phyloP scores from a whole-genome alignment of 2,888 invertebrate genomes.

The Ectobius pallidus region DNA sequence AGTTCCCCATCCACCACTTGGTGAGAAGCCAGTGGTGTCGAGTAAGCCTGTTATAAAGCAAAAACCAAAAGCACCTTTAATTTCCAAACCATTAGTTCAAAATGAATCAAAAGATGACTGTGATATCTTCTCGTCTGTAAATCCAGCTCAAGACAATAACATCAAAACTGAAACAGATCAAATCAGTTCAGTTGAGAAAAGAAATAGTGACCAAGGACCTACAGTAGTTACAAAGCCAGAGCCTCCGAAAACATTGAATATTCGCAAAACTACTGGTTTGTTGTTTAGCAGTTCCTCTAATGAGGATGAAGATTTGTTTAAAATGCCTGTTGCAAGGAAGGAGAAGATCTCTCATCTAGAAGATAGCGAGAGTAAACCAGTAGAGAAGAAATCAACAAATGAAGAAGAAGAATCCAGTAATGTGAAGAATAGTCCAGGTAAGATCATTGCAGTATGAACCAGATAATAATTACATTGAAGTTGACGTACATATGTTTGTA shows the following conservation, averaged over 20 bases:
- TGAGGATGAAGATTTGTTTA: slow-evolving; percentile 26
- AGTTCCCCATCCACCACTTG: not conserved
- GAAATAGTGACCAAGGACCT: too few relatives aligned
- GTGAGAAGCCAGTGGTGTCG: slow-evolving; percentile 15
- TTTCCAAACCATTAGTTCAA: not conserved
- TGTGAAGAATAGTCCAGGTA: slow-evolving; percentile 3
- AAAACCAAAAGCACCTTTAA: slow-evolving; percentile 15
- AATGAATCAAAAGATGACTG: not conserved
- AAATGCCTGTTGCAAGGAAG: slow-evolving; percentile 39
- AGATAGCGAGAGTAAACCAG: too few relatives aligned
- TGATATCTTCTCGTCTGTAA: not conserved
- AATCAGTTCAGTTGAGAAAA: too few relatives aligned
- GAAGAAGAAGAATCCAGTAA: slow-evolving; percentile 1
- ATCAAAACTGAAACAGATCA: not conserved
- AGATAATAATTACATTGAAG: too few relatives aligned
- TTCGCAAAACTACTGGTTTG: slow-evolving; percentile 36
- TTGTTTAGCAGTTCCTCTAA: slow-evolving; percentile 12
- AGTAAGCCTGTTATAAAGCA: slow-evolving; percentile 10
- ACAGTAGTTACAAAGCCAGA: slow-evolving; percentile 31
- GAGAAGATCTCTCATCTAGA: too few relatives aligned
- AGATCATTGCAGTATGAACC: too few relatives aligned
- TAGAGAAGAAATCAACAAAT: slow-evolving; percentile 11
- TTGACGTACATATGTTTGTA: too few relatives aligned
- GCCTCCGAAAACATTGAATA: slow-evolving; percentile 43
- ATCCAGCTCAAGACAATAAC: not conserved